These are phyloP conservation scores for Sphaerophoria taeniata DNA, from an alignment of 2,888 invertebrate genomes.

Conservation along the genomic window DNA sequence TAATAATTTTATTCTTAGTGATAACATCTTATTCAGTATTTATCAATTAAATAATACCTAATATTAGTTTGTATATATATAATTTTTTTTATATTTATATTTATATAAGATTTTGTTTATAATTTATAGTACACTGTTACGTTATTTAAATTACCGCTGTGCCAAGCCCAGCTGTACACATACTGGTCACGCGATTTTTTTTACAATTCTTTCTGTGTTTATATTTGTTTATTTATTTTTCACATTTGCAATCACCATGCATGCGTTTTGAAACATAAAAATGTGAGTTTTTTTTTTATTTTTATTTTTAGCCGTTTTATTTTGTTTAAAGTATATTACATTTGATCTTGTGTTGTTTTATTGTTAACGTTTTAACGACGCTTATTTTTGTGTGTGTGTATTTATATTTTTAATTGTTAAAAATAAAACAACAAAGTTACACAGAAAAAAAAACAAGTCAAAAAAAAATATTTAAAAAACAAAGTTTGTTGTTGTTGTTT, in stretches of 20 bases:
- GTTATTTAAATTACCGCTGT: slow-evolving; percentile 56
- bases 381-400: slow-evolving; percentile 42
- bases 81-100: slow-evolving; percentile 54
- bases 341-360: slow-evolving; percentile 46
- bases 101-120: slow-evolving; percentile 16
- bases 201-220: background rate
- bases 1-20: slow-evolving; percentile 70
- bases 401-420: slow-evolving; percentile 46
- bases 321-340: slow-evolving; percentile 24
- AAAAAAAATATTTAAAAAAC: slow-evolving; percentile 33
- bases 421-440: slow-evolving; percentile 70
- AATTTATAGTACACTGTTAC: slow-evolving; percentile 70
- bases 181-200: slow-evolving; percentile 39
- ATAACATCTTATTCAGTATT: slow-evolving; percentile 73
- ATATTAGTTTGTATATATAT: slow-evolving; percentile 71
- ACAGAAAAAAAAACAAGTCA: slow-evolving; percentile 50
- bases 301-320: slow-evolving; percentile 54
- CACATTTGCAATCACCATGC: slow-evolving; percentile 50
- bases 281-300: slow-evolving; percentile 40
- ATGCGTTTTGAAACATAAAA: slow-evolving; percentile 33
- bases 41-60: slow-evolving; percentile 74
- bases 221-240: background rate
- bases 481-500: slow-evolving; percentile 41
- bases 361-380: no score
- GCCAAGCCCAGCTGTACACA: slow-evolving; percentile 58